These are phyloP conservation scores for Mythimna albipuncta DNA, from an alignment of 2,888 invertebrate species.

Conservation along the genomic window DNA sequence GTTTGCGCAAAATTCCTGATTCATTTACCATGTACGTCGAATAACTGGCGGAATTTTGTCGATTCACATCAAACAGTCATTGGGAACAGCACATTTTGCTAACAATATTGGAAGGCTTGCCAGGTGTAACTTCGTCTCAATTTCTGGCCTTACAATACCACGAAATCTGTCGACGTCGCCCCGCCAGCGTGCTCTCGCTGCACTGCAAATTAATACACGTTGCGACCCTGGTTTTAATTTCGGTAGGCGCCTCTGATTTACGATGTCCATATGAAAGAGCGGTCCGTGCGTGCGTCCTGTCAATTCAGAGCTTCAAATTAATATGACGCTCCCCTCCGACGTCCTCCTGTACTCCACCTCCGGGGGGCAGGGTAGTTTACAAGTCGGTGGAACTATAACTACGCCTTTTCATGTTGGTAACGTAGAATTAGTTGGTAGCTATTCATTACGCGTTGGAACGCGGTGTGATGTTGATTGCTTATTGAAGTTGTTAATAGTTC, in stretches of 20 bases:
- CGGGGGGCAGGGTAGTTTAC: conserved; percentile 69
- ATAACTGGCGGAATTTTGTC: conserved; percentile 43
- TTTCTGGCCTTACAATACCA: conserved; percentile 77
- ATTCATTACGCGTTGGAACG: conserved; percentile 80
- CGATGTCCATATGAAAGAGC: conserved; percentile 84
- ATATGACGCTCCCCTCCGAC: conserved; percentile 68
- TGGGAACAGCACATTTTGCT: conserved; percentile 39
- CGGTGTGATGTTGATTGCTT: conserved; percentile 82
- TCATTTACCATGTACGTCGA: conserved; percentile 46
- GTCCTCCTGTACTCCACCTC: conserved; percentile 39
- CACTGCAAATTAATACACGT: conserved; percentile 84
- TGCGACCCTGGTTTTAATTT: conserved; percentile 85
- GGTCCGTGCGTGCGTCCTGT: conserved; percentile 80
- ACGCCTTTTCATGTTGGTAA: conserved; percentile 79
- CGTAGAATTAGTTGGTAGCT: conserved; percentile 81
- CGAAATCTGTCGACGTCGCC: conserved; percentile 84
- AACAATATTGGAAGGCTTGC: conserved; percentile 59
- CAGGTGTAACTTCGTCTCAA: conserved; percentile 79
- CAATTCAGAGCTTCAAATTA: conserved; percentile 75
- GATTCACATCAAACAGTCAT: conserved; percentile 51
- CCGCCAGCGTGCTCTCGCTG: conserved; percentile 65
- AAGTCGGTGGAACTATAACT: conserved; percentile 70
- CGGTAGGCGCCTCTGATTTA: conserved; percentile 85
- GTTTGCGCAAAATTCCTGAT: conserved; percentile 55
- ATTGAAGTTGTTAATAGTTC: conserved; percentile 80